Evolutionary conservation across 2,888 invertebrate species (phyloP), one percentile per base, ranked within the genome.

Genomic region (Mythimna impura): DNA sequence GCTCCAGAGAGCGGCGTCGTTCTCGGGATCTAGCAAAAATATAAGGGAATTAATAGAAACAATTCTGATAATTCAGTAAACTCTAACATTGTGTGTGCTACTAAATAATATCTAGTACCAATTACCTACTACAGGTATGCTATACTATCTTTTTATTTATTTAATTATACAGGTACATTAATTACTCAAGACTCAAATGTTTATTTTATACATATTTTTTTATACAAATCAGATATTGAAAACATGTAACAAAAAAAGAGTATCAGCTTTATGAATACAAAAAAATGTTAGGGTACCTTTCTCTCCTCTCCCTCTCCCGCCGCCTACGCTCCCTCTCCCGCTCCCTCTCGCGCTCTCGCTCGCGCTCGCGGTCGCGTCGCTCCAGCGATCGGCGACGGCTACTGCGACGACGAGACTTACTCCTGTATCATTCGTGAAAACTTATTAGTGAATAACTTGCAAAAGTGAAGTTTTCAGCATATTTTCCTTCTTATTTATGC

Each of bases 1-100:
- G 93, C 88, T 96, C 96, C 86, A 96, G 90, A 85, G 96, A 96
- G 87, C 96, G 94, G 85, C 96, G 95, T 90, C 96, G 94, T 91
- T 96, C 96, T 74, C 96, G 94, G 78, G 96, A 96, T 91, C 96
- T 96, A 75, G 17, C 36, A 25, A 8, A 68, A 25, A 60, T 17
- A 1, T 50, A 64, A 17, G 0, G 2, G 0, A 2, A 34, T 50
- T 7, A 25, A 64, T 64, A 60, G 43, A 69, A 62, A 52, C 6
- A 1, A 52, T n/a, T 55, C 8, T 12, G 1, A 40, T 10, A 17
- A 20, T 54, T 30, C 54, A 3, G 25, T 55, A 22, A 22, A 25
- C 4, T 25, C 14, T 22, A 34, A 25, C 22, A 62, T 47, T 20
- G 6, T 30, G n/a, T 9, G 6, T n/a, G 12, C 20, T 22, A n/a